Conservation (phyloP, 2,797 vertebrate genomes). For the Pygocentrus nattereri region DNA sequence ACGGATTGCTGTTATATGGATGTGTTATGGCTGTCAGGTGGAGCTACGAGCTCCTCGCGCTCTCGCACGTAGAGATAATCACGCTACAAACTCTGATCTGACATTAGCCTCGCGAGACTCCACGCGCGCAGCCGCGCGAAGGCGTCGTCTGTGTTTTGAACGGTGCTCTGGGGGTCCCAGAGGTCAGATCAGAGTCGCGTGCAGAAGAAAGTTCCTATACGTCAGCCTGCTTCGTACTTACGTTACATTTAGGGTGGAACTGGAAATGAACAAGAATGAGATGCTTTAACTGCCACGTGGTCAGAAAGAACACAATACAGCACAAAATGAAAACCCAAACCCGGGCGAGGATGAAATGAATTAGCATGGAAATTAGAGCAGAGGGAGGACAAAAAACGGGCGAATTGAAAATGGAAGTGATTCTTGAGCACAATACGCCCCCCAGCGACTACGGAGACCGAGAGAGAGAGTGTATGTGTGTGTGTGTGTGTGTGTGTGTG, state of each 20-base stretch:
- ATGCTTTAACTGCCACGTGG: too few relatives aligned
- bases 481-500: too few relatives aligned
- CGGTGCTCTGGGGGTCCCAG: too few relatives aligned
- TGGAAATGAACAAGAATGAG: too few relatives aligned
- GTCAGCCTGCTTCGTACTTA: too few relatives aligned
- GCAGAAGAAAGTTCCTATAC: too few relatives aligned
- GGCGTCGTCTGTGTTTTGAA: neutral
- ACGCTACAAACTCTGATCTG: too few relatives aligned
- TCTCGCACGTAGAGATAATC: too few relatives aligned
- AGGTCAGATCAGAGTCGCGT: too few relatives aligned
- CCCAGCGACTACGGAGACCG: constrained; percentile 69
- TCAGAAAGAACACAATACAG: too few relatives aligned
- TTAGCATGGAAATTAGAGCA: constrained; percentile 10
- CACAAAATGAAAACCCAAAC: neutral
- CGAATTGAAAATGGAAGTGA: constrained; percentile 55
- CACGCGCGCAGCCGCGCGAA: too few relatives aligned
- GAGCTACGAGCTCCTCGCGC: constrained; percentile 38
- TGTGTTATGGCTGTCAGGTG: constrained; percentile 86
- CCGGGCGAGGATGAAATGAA: constrained; percentile 15
- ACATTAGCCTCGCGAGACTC: neutral
- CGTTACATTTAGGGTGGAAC: neutral
- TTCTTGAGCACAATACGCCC: constrained; percentile 75
- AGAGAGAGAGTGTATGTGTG: too few relatives aligned
- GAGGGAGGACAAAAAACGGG: constrained; percentile 21
- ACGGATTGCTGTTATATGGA: constrained; percentile 83